These are phyloP conservation scores for Rhizoglyphus robini DNA, from an alignment of 1,140 invertebrate species.

Conservation along the genomic window DNA sequence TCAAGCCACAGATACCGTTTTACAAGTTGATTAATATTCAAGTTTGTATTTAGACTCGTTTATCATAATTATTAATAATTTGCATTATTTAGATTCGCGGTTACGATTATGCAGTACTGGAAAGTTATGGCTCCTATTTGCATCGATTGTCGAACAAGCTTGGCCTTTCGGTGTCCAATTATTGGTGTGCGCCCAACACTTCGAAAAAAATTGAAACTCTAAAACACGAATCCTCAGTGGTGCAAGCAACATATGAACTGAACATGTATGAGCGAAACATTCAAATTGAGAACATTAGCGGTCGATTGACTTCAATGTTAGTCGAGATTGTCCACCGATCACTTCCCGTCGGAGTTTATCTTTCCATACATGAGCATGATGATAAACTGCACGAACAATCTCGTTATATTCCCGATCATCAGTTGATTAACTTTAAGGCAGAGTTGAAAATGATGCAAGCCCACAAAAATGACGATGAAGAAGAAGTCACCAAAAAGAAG, in stretches of 20 bases:
- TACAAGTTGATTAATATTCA: conserved; percentile 18
- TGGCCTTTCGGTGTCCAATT: conserved; percentile 10
- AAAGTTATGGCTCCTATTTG: conserved; percentile 14
- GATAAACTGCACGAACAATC: conserved; percentile 44
- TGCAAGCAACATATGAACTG: conserved; percentile 54
- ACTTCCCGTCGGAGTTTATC: conserved; percentile 54
- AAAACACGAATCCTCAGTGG: conserved; percentile 47
- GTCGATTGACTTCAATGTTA: conserved; percentile 43
- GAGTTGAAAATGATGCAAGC: conserved; percentile 33
- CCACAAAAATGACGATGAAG: not conserved
- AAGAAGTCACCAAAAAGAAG: not conserved
- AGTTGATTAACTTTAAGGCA: conserved; percentile 52
- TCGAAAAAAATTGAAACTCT: conserved; percentile 36
- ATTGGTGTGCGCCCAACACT: conserved; percentile 16
- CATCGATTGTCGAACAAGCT: conserved; percentile 5
- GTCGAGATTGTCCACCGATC: conserved; percentile 52
- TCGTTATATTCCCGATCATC: conserved; percentile 59
- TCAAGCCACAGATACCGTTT: conserved; percentile 20
- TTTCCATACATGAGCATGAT: conserved; percentile 46
- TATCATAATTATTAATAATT: not conserved
- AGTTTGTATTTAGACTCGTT: conserved; percentile 6
- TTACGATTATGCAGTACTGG: conserved; percentile 17
- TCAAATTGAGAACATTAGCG: conserved; percentile 46
- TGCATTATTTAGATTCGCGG: conserved; percentile 1
- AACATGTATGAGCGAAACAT: conserved; percentile 61